These are phyloP conservation scores for Pseudomyrmex dendroicus DNA, from an alignment of 1,140 invertebrate genomes.

Conservation along the genomic window DNA sequence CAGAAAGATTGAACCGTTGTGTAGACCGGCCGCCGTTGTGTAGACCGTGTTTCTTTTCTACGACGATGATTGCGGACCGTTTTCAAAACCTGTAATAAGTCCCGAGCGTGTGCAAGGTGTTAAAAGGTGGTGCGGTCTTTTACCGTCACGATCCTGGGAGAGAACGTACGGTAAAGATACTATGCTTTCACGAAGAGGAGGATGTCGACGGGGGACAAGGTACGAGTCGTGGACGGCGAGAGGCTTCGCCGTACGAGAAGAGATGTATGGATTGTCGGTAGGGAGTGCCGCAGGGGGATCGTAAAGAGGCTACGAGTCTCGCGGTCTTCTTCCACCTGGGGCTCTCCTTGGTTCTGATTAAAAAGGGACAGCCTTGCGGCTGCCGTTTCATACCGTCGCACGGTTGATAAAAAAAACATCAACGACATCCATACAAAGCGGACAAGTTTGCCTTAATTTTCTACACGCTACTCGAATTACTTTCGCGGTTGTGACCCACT, in stretches of 20 bases:
- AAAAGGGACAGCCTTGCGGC: slow-evolving; percentile 47
- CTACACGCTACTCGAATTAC: slow-evolving; percentile 40
- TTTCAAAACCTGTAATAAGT: slow-evolving; percentile 79
- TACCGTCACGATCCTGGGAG: slow-evolving; percentile 68
- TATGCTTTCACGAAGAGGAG: slow-evolving; percentile 72
- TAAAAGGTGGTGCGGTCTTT: slow-evolving; percentile 61
- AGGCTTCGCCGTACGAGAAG: slow-evolving; percentile 64
- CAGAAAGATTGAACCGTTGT: slow-evolving; percentile 35
- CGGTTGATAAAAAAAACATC: slow-evolving; percentile 27
- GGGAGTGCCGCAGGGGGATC: slow-evolving; percentile 77
- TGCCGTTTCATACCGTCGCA: slow-evolving; percentile 17
- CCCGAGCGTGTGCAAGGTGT: slow-evolving; percentile 59
- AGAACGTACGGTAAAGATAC: slow-evolving; percentile 70
- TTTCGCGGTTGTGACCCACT: background rate
- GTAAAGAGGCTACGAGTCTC: slow-evolving; percentile 75
- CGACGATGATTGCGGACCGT: slow-evolving; percentile 71
- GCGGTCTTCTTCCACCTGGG: slow-evolving; percentile 46
- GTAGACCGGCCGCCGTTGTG: slow-evolving; percentile 4
- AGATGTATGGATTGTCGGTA: slow-evolving; percentile 67
- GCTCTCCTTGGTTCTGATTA: slow-evolving; percentile 44
- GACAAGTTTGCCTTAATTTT: slow-evolving; percentile 32
- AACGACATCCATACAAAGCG: slow-evolving; percentile 24
- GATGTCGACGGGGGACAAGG: slow-evolving; percentile 73
- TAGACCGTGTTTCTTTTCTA: slow-evolving; percentile 28
- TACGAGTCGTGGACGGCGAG: slow-evolving; percentile 65